phyloP scores from a whole-genome alignment of 30 jellyfish, hydroid and myxozoan genomes.

The Hydra vulgaris region DNA sequence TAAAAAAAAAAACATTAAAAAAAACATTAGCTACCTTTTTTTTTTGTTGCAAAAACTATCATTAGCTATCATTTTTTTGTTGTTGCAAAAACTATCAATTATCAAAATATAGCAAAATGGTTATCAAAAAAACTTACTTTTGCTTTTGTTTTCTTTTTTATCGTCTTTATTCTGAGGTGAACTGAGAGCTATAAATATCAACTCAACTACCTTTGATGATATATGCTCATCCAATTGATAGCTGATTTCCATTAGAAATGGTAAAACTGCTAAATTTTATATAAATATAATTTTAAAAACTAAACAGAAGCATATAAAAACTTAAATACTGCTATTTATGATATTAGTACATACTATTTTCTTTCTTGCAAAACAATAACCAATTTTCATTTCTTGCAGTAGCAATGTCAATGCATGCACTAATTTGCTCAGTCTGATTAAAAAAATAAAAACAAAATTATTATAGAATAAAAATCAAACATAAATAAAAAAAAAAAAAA shows the following conservation, averaged over 20 bases:
- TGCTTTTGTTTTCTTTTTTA: constrained; percentile 9
- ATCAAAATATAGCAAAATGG: no score
- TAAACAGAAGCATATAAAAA: neutral
- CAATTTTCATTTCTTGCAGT: constrained; percentile 69
- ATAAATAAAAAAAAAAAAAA: no score
- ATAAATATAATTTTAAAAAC: neutral
- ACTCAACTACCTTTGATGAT: constrained; percentile 55
- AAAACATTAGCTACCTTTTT: neutral
- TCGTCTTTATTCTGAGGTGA: constrained; percentile 13
- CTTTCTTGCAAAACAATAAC: constrained; percentile 78
- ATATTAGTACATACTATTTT: constrained; percentile 49
- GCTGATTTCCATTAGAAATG: constrained; percentile 75
- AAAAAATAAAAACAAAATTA: neutral
- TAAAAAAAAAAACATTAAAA: neutral
- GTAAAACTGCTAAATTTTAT: constrained; percentile 48
- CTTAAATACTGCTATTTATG: neutral
- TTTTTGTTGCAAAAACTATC: neutral
- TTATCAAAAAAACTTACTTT: constrained; percentile 1
- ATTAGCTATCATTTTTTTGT: neutral
- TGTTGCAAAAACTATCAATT: neutral
- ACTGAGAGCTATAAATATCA: constrained; percentile 56
- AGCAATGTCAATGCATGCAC: constrained; percentile 79
- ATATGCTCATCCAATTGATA: constrained; percentile 69
- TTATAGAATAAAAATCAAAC: no score
- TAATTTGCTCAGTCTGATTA: constrained; percentile 60